Conservation (phyloP, 2,113 vertebrate genomes). For the Menura novaehollandiae region DNA sequence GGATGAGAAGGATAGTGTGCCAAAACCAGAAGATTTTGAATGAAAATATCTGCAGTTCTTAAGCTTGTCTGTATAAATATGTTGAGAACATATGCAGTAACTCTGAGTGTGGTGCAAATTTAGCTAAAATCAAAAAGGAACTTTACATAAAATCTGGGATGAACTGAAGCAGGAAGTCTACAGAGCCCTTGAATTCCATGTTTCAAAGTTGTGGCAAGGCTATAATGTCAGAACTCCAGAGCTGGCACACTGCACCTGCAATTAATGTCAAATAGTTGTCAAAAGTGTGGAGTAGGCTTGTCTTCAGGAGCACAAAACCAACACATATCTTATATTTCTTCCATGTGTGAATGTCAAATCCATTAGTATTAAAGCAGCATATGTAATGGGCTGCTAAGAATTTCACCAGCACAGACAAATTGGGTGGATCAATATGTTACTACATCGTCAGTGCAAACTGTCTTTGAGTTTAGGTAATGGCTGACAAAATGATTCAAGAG, state of each 20-base stretch:
- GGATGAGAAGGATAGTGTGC: not conserved
- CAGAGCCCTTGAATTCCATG: not conserved
- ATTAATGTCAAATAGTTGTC: not conserved
- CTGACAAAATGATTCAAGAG: not conserved
- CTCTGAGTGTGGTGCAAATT: not conserved
- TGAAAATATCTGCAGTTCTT: not conserved
- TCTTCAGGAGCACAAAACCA: not conserved
- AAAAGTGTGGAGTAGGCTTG: not conserved
- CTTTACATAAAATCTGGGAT: not conserved
- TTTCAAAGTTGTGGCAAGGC: not conserved
- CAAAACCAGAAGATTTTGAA: not conserved
- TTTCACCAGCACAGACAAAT: not conserved
- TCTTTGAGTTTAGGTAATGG: not conserved
- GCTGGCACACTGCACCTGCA: not conserved
- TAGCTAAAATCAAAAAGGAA: not conserved
- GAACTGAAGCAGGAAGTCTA: not conserved
- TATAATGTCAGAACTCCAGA: not conserved
- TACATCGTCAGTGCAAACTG: not conserved
- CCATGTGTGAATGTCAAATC: not conserved
- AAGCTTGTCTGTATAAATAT: not conserved
- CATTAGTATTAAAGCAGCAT: not conserved
- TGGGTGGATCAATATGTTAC: not conserved
- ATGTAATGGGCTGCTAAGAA: not conserved
- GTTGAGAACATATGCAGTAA: not conserved
- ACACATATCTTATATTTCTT: not conserved